Conservation (phyloP, 2,113 vertebrate genomes). For the Hucho hucho region DNA sequence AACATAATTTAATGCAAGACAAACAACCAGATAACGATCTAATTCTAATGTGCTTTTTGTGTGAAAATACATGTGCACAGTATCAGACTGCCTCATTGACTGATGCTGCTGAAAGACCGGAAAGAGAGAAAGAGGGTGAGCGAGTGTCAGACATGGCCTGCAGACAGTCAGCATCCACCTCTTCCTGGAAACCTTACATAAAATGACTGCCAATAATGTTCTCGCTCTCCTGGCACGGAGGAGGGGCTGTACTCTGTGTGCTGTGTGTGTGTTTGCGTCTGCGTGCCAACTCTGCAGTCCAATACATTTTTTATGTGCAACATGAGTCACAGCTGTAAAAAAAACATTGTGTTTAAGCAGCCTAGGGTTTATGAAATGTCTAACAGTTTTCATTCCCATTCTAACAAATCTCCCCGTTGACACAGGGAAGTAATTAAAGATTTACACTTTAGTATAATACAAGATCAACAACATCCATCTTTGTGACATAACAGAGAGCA, state of each 20-base stretch:
- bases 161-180: background rate
- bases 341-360: too few relatives aligned
- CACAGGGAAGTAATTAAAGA: too few relatives aligned
- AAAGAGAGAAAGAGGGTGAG: background rate
- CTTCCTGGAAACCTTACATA: slow-evolving; percentile 20
- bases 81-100: background rate
- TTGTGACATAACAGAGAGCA: too few relatives aligned
- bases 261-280: background rate
- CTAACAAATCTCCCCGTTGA: too few relatives aligned
- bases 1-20: background rate
- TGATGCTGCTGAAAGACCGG: too few relatives aligned
- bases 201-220: slow-evolving; percentile 5
- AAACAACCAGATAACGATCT: background rate
- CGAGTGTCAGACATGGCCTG: background rate
- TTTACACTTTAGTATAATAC: too few relatives aligned
- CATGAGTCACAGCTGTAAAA: too few relatives aligned
- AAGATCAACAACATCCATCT: too few relatives aligned
- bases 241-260: background rate
- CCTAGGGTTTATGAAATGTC: too few relatives aligned
- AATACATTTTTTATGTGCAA: too few relatives aligned
- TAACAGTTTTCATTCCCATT: too few relatives aligned
- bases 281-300: background rate
- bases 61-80: too few relatives aligned
- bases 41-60: background rate
- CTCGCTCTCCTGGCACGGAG: background rate